Conservation (phyloP, 2,113 vertebrate species). For the Eudyptes chrysolophus region DNA sequence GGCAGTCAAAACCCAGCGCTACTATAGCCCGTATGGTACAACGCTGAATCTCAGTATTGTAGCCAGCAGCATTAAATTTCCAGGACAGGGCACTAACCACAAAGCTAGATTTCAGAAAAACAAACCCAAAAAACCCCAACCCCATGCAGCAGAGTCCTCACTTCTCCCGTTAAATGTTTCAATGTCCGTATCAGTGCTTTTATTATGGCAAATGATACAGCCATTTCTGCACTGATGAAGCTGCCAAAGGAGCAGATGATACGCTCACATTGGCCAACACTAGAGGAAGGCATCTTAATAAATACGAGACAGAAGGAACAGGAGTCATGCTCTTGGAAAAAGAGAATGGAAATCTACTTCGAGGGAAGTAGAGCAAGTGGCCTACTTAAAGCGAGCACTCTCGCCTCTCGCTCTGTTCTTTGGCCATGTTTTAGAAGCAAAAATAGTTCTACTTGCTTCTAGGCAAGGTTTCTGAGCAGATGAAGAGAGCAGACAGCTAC, state of each 20-base stretch:
- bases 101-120: not conserved
- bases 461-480: not conserved
- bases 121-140: not conserved
- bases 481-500: not conserved
- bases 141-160: not conserved
- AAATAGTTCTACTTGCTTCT: not conserved
- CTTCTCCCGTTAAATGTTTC: not conserved
- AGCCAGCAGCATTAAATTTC: not conserved
- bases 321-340: not conserved
- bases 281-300: not conserved
- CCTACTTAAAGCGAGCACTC: not conserved
- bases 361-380: not conserved
- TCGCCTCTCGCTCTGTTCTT: not conserved
- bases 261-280: not conserved
- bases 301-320: not conserved
- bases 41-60: not conserved
- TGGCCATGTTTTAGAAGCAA: not conserved
- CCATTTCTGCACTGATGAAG: not conserved
- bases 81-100: not conserved
- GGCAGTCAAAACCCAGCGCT: not conserved
- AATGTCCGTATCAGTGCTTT: accelerated
- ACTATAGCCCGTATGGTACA: not conserved
- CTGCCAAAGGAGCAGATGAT: not conserved
- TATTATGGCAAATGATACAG: not conserved
- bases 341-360: not conserved